Conservation (phyloP, 2,113 vertebrate genomes). For the Neolamprologus toae region DNA sequence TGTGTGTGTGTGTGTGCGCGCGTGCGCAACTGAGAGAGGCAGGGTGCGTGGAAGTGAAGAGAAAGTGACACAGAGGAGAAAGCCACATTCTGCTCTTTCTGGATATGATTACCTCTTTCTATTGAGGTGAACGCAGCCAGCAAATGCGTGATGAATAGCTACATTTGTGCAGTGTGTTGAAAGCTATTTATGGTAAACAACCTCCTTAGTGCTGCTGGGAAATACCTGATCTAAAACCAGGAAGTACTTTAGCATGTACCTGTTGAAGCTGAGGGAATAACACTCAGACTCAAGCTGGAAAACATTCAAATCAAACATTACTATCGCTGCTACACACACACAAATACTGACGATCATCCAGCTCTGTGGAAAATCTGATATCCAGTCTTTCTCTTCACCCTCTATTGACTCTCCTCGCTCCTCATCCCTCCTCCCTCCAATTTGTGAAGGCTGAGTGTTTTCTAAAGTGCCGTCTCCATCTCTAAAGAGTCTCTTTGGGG, state of each 20-base stretch:
- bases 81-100: not conserved
- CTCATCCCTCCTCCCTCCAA: conserved; percentile 28
- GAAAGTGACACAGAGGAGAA: not conserved
- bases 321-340: not conserved
- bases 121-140: not conserved
- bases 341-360: not conserved
- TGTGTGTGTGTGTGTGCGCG: rapidly evolving
- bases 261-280: conserved; percentile 27
- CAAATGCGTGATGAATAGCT: not conserved
- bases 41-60: not conserved
- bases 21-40: not conserved
- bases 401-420: conserved; percentile 7
- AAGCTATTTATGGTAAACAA: conserved; percentile 15
- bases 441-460: conserved; percentile 45
- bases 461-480: conserved; percentile 51
- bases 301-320: conserved; percentile 37
- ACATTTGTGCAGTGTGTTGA: not conserved
- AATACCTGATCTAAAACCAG: conserved; percentile 14
- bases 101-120: not conserved
- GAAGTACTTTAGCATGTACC: conserved; percentile 25
- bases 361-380: conserved; percentile 37
- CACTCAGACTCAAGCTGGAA: conserved; percentile 33
- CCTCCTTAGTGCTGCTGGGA: conserved; percentile 7
- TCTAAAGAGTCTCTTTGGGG: conserved; percentile 35
- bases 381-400: conserved; percentile 30